Evolutionary conservation across 2,797 vertebrate genomes (phyloP).

Genomic region (Aselliscus stoliczkanus): DNA sequence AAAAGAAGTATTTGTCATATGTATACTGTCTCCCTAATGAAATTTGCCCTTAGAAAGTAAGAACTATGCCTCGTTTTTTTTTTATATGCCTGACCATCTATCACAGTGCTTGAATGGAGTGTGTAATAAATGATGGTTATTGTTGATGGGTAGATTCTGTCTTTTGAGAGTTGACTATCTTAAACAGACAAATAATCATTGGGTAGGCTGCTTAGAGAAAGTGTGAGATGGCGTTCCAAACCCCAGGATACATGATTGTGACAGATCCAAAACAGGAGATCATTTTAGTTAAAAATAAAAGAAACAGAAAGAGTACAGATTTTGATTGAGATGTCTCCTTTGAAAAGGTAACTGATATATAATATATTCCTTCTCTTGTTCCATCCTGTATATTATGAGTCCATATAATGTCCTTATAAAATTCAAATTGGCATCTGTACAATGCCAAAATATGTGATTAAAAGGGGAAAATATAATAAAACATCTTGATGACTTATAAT

Average conservation of each 20-base stretch:
- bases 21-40: neutral
- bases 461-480: neutral
- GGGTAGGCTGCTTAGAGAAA: neutral
- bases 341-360: neutral
- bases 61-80: neutral
- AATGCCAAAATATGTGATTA: neutral
- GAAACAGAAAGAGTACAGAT: neutral
- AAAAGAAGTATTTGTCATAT: neutral
- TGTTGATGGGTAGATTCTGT: neutral
- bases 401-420: neutral
- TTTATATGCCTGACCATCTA: no score
- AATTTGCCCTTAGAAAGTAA: neutral
- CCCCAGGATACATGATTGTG: neutral
- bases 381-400: neutral
- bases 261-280: neutral
- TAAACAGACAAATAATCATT: neutral
- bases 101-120: neutral
- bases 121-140: neutral
- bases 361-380: neutral
- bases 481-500: neutral
- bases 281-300: neutral
- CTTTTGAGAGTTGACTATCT: neutral
- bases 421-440: neutral
- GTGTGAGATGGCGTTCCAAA: neutral
- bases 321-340: neutral